phyloP scores from a whole-genome alignment of 2,113 vertebrate genomes.

The Sakesphorus luctuosus region DNA sequence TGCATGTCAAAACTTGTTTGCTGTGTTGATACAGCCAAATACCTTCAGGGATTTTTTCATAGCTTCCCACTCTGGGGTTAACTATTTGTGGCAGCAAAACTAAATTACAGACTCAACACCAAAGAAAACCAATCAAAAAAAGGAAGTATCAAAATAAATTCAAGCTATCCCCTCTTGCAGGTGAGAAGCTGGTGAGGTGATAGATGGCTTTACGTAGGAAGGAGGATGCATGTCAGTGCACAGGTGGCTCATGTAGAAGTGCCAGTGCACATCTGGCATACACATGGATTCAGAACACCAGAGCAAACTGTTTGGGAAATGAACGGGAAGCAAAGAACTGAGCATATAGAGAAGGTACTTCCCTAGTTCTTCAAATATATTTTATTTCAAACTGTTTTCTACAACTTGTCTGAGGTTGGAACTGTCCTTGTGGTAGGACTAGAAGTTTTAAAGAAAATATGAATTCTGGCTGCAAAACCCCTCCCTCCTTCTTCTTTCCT shows the following conservation, averaged over 20 bases:
- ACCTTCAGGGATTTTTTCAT: slow-evolving; percentile 44
- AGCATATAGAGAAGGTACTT: background rate
- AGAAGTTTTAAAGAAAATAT: background rate
- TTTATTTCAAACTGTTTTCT: background rate
- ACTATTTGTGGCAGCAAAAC: slow-evolving; percentile 37
- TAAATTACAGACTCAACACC: slow-evolving; percentile 16
- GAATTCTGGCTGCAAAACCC: background rate
- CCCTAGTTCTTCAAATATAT: background rate
- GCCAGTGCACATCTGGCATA: background rate
- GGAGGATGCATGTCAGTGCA: background rate
- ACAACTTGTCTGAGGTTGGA: accelerated
- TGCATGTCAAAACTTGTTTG: background rate
- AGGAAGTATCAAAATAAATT: slow-evolving; percentile 27
- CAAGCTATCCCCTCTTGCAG: background rate
- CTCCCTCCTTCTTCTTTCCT: background rate
- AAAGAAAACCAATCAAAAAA: slow-evolving; percentile 33
- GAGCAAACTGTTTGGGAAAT: background rate
- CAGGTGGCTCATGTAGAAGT: background rate
- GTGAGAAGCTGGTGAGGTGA: background rate
- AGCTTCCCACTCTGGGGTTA: slow-evolving; percentile 24
- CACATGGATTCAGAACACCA: background rate
- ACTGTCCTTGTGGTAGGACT: background rate
- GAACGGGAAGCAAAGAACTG: background rate
- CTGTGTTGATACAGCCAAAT: background rate
- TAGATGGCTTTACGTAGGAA: background rate